These are phyloP conservation scores for Chiloscyllium plagiosum DNA, from an alignment of 2,113 vertebrate species.

Conservation along the genomic window DNA sequence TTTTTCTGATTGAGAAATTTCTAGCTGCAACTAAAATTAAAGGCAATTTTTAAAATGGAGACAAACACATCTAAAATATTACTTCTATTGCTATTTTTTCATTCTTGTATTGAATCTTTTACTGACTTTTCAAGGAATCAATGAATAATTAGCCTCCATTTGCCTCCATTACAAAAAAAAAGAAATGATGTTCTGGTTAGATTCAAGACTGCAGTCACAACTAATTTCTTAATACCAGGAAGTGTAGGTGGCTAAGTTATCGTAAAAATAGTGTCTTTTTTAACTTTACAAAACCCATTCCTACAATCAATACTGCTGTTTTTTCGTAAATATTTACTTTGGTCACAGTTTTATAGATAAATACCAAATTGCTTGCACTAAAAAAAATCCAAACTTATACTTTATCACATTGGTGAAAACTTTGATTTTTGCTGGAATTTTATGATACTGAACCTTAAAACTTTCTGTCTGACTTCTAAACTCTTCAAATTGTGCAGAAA, in stretches of 20 bases:
- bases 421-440: not conserved
- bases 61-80: not conserved
- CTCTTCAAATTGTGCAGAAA: constrained; percentile 49
- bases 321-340: not conserved
- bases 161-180: not conserved
- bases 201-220: not conserved
- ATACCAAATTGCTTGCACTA: not conserved
- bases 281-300: not conserved
- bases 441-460: constrained; percentile 41
- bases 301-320: not conserved
- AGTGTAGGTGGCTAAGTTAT: not conserved
- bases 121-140: not conserved
- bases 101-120: not conserved
- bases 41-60: not conserved
- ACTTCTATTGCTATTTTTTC: not conserved
- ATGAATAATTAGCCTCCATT: not conserved
- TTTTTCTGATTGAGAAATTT: constrained; percentile 48
- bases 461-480: constrained; percentile 46
- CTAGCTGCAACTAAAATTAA: constrained; percentile 51
- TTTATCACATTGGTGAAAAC: not conserved
- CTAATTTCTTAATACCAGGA: not conserved
- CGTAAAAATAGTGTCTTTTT: not conserved
- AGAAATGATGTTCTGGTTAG: not conserved
- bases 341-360: too few species aligned
- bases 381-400: not conserved